Evolutionary conservation across 92 coral and sea anemone genomes (phyloP), one percentile per base, ranked within the genome.

Genomic region (Porites rus): DNA sequence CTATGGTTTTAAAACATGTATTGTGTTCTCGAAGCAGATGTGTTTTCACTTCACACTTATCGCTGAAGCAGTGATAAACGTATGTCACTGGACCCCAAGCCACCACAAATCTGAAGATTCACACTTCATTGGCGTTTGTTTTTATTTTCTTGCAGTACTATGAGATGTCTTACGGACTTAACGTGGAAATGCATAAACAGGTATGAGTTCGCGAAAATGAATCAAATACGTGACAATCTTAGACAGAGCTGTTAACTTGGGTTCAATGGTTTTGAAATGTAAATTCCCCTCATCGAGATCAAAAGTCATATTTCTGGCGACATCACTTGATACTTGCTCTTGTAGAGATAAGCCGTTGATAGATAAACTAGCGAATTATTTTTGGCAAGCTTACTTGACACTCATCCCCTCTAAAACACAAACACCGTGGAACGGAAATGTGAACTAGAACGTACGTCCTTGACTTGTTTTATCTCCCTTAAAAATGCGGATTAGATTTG

Each of bases 181-280:
- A 97, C 87, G 99, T 97, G 85, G 99, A 97, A 89, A 97, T 97
- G 99, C 99, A 97, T 77, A 97, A 97, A 72, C 99, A 97, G 97
- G 99, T 94, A 89, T 9, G 92, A 54, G 86, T 38, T 38, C 46
- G 6, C 46, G 7, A 38, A 73, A 31, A 51, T 2, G 19, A 31
- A 18, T 50, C 52, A 63, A 69, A 80, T 79, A 93, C 93, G 93
- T 76, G 89, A 80, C 90, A 59, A 80, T 53, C 76, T 68, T 75
- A 77, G 69, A 58, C 68, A 76, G 78, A 72, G 88, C 84, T 74
- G 87, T 88, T 88, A 88, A 82, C 82, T 74, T 25, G 16, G 11
- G 69, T 52, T 53, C 62, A 71, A 18, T 91, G 77, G 85, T 78
- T 77, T 70, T 68, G 82, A 84, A 80, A 77, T 81, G 86, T 94